Conservation (phyloP, 2,113 vertebrate genomes). For the Phalacrocorax brasilianus region DNA sequence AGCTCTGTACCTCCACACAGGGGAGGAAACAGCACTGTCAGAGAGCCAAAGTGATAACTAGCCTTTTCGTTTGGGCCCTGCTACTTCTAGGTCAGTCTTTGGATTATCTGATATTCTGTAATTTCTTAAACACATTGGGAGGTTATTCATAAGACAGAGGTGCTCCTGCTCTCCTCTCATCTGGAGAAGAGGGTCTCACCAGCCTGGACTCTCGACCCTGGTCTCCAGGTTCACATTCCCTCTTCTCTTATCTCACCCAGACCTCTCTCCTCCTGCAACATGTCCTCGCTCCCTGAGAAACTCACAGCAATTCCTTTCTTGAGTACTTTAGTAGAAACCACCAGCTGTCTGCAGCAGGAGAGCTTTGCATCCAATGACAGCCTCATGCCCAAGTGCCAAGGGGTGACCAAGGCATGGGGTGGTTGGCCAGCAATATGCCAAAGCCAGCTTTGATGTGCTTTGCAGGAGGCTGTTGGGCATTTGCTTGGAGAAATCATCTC, state of each 20-base stretch:
- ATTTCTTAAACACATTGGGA: not conserved
- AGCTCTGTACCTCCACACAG: rapidly evolving
- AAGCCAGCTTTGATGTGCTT: not conserved
- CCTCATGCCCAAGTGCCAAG: rapidly evolving
- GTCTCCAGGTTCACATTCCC: not conserved
- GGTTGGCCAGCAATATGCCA: not conserved
- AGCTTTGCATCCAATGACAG: not conserved
- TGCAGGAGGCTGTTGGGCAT: not conserved
- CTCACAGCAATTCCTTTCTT: not conserved
- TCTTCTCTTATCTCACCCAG: not conserved
- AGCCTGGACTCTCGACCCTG: rapidly evolving
- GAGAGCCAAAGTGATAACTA: not conserved
- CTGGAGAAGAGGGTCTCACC: not conserved
- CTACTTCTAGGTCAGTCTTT: not conserved
- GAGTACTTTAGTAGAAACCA: not conserved
- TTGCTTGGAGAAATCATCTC: not conserved
- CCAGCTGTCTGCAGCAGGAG: not conserved
- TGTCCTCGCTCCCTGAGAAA: not conserved
- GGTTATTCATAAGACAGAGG: not conserved
- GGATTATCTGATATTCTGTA: not conserved
- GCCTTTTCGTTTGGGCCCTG: not conserved
- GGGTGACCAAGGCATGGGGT: not conserved
- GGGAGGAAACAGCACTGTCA: not conserved
- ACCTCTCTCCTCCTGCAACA: not conserved
- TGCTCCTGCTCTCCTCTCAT: not conserved